Conservation (phyloP, 2,797 vertebrate genomes). For the Ambastaia sidthimunki region DNA sequence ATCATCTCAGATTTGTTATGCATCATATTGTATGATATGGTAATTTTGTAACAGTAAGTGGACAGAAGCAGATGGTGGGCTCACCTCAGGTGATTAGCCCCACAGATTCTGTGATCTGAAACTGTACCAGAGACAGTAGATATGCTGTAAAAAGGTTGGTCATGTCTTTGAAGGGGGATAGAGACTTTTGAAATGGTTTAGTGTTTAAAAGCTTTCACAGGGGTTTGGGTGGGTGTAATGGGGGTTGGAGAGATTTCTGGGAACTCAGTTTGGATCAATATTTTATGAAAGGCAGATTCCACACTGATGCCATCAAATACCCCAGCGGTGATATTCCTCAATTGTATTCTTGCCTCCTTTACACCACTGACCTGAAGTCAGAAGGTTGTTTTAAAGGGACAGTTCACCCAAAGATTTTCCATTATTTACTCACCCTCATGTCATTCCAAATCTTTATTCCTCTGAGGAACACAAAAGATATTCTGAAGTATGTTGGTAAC, state of each 20-base stretch:
- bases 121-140: slow-evolving; percentile 5
- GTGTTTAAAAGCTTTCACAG: slow-evolving; percentile 43
- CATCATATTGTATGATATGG: slow-evolving; percentile 50
- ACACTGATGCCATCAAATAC: slow-evolving; percentile 22
- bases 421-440: no score
- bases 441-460: no score
- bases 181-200: slow-evolving; percentile 14
- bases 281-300: slow-evolving; percentile 52
- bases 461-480: no score
- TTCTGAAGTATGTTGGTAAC: no score
- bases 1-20: slow-evolving; percentile 74
- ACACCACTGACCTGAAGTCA: slow-evolving; percentile 22
- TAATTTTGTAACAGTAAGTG: slow-evolving; percentile 36
- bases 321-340: slow-evolving; percentile 11
- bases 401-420: no score
- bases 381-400: background rate
- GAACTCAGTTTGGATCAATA: slow-evolving; percentile 36
- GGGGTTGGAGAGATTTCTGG: slow-evolving; percentile 29
- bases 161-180: background rate
- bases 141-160: slow-evolving; percentile 37
- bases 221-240: slow-evolving; percentile 20
- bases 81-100: slow-evolving; percentile 36
- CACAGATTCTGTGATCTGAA: slow-evolving; percentile 36
- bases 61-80: slow-evolving; percentile 53
- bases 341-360: slow-evolving; percentile 18